Base-by-base conservation (phyloP, 2,888 invertebrate species). In the Myopa testacea region DNA sequence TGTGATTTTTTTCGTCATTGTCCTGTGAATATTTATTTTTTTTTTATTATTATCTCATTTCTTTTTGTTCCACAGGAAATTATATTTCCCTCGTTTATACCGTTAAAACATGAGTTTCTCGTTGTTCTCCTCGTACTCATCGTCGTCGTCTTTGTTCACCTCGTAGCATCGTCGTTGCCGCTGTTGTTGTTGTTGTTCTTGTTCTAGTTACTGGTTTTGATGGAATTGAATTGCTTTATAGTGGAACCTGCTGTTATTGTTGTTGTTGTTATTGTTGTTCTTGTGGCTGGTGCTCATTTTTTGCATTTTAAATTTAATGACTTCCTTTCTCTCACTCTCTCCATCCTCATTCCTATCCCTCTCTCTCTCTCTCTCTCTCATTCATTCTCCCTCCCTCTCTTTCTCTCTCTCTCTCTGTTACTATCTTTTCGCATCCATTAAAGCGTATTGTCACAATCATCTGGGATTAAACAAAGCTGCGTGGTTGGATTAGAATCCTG, bases 1-100 rank as follows among this genome's bases (percentile, higher is more conserved):
- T 80, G 71, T 80, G 80, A 78, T 75, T 80, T 79, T 80, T 80
- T 69, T 63, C 63, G 69, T 60, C 79, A 78, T 78, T 79, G 79
- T 78, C 74, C 76, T 67, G 76, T 75, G 78, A 73, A 74, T 76
- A 74, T 76, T 80, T 73, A 38, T 67, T 78, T 40, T 52, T 76
- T 76, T 67, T 63, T 65, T 73, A 65, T 63, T 70, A 69, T 77
- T 62, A 63, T 68, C 67, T 68, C 55, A 73, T 40, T 70, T 67
- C 7, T 70, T 67, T 38, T 60, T n/a, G 19, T 65, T 58, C 37
- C 62, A 14, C 50, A 62, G 58, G 67, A 68, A 68, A 68, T 26
- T 37, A 55, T 58, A 34, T 77, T 73, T 77, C 68, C 60, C 40
- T 74, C 55, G 19, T 76, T 73, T 58, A 73, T 62, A 38, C n/a